A percentile compares a stretch with the other conserved stretches of the same genome.
Evolutionary conservation across 2,888 invertebrate species (phyloP).

Genomic region (Eupithecia centaureata): DNA sequence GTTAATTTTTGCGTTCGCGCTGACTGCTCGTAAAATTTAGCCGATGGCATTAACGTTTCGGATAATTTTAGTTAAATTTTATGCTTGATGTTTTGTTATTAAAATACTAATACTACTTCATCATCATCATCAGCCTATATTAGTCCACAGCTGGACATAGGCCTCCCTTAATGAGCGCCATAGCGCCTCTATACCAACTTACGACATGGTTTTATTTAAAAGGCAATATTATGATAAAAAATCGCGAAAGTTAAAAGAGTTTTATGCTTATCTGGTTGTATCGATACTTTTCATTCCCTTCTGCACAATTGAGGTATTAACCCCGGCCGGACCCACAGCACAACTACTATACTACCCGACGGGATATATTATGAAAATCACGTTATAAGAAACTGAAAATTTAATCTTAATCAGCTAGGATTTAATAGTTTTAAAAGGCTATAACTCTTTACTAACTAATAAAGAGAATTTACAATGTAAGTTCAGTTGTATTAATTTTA

Average conservation of each 20-base stretch:
- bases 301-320: no score
- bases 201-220: no score
- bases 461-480: conserved; percentile 14
- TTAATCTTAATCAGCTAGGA: neutral
- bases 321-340: no score
- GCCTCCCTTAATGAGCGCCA: no score
- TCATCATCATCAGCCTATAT: no score
- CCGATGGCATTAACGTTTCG: conserved; percentile 22
- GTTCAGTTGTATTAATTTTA: conserved; percentile 39
- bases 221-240: no score
- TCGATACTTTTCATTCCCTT: no score
- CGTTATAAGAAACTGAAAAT: neutral
- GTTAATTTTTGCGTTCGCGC: conserved; percentile 42
- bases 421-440: neutral
- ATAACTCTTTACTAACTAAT: conserved; percentile 7
- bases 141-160: no score
- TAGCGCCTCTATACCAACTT: no score
- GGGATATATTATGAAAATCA: neutral
- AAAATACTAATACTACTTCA: neutral
- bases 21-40: conserved; percentile 29
- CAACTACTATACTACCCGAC: no score
- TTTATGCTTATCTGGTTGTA: no score
- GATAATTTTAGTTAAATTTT: conserved; percentile 16
- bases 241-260: no score
- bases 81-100: conserved; percentile 13